Base-by-base conservation (phyloP, 2,113 vertebrate species). In the Mus musculus region DNA sequence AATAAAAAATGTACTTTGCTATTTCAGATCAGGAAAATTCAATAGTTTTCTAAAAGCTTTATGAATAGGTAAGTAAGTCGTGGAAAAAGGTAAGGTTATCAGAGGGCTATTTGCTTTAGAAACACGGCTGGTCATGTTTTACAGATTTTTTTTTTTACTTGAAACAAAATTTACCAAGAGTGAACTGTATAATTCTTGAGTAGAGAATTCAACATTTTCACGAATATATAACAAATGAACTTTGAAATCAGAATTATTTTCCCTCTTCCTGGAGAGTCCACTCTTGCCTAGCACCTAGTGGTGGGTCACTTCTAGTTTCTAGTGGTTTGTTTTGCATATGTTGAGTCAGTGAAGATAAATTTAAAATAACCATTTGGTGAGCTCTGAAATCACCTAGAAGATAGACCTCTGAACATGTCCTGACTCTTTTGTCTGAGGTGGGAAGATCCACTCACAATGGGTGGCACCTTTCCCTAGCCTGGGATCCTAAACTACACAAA, bases 1-100 rank as follows among this genome's bases (percentile, higher is more conserved):
- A 72, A 63, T 42, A 65, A 93, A 97, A 97, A 86, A 56, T 52
- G 26, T 69, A 65, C 28, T 11, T 71, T 75, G n/a, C 0, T 16
- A 46, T 73, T 19, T 52, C 33, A 61, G 26, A 14, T 87, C 5
- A 86, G 75, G 16, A 56, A 91, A 54, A 86, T 30, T 36, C 14
- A 67, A 39, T 17, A 42, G 1, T 16, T 84, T 36, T 65, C 14
- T 19, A 61, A 72, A 93, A 95, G 1, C 2, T 80, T 54, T 61
- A 3, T 9, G 33, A 80, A 54, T 22, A 75, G 0, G 8, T 42
- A 30, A 33, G 12, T 49, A n/a, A 89, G 12, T 42, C 90, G 49
- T 87, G 7, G 88, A 71, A 82, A 72, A 36, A 8, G 0, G 19
- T 30, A 93, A 67, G n/a, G 52, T 36, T 61, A 6, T 52, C 7